These are phyloP conservation scores for Rhyacophila evoluta DNA, from an alignment of 2,888 invertebrate genomes.

Conservation along the genomic window DNA sequence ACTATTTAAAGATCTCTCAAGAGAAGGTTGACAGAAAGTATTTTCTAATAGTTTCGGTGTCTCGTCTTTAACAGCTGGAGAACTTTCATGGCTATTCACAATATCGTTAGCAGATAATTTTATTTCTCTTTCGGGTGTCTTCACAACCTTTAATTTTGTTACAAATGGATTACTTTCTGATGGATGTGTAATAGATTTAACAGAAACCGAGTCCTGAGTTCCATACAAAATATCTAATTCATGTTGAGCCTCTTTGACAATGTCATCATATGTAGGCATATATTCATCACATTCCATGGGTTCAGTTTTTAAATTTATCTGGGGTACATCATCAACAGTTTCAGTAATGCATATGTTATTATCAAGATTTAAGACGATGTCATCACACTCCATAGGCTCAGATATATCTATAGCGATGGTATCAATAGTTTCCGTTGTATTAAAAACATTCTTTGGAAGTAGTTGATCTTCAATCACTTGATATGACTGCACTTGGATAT, in stretches of 20 bases:
- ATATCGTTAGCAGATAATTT: background rate
- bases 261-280: background rate
- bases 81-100: background rate
- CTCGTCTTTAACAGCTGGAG: background rate
- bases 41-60: background rate
- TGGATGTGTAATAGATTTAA: background rate
- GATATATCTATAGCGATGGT: constrained; percentile 1
- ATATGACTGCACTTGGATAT: background rate
- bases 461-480: background rate
- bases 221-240: background rate
- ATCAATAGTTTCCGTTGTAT: background rate
- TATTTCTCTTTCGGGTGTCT: constrained; percentile 38
- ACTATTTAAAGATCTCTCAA: background rate
- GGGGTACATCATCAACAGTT: background rate
- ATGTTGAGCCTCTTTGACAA: background rate
- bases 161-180: constrained; percentile 41
- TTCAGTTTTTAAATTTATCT: constrained; percentile 12
- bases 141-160: constrained; percentile 37
- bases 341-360: background rate
- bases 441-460: background rate
- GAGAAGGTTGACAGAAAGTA: background rate
- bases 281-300: constrained; percentile 41
- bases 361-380: background rate
- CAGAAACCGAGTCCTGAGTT: background rate
- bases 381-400: constrained; percentile 54